phyloP scores from a whole-genome alignment of 2,888 invertebrate species.

The Allolobophora icterica region DNA sequence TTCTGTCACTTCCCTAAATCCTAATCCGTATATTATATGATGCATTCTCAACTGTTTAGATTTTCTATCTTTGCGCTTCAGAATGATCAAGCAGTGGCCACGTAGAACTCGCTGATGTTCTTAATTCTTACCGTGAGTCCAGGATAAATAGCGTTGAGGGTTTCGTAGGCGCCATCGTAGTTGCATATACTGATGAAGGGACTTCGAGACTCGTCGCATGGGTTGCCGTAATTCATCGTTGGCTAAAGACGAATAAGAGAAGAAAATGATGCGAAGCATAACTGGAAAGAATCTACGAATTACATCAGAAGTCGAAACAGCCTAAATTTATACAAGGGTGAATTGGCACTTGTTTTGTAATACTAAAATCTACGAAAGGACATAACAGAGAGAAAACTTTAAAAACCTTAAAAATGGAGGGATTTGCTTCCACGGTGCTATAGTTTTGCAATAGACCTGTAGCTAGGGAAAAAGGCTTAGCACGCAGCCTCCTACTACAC shows the following conservation, averaged over 20 bases:
- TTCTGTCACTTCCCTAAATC: too few relatives aligned
- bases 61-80: background rate
- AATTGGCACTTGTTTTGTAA: background rate
- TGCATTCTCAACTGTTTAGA: background rate
- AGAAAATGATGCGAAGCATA: background rate
- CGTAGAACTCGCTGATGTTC: background rate
- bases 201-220: constrained; percentile 45
- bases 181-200: constrained; percentile 57
- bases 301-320: too few relatives aligned
- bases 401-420: background rate
- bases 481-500: too few relatives aligned
- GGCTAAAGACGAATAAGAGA: constrained; percentile 49
- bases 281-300: background rate
- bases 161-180: constrained; percentile 54
- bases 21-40: too few relatives aligned
- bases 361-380: background rate
- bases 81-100: background rate
- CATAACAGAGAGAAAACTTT: background rate
- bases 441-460: too few relatives aligned
- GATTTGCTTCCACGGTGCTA: background rate
- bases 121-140: background rate
- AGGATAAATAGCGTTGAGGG: constrained; percentile 37
- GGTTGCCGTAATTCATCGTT: constrained; percentile 53
- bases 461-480: too few relatives aligned
- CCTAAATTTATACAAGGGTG: too few relatives aligned